Evolutionary conservation across 2,113 vertebrate genomes (phyloP), one percentile per base, ranked within the genome.

Genomic region (Apodemus speciosus): DNA sequence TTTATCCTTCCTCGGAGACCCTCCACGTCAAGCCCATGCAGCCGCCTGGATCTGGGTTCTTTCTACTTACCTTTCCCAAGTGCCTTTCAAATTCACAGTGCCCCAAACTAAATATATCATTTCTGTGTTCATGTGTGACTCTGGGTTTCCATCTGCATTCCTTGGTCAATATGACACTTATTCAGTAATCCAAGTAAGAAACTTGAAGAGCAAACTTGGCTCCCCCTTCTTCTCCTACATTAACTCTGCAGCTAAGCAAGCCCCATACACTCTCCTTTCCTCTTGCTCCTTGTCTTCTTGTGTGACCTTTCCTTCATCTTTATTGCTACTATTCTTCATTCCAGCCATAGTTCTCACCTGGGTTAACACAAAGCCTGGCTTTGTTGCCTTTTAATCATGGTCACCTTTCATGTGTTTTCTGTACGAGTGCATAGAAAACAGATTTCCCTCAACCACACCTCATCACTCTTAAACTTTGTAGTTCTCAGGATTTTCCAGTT

Each of bases 131-230:
- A 72, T 75, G 89, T 21, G 25, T 35, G 20, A 94, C 27, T 49
- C n/a, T 32, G 21, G 40, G 43, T 89, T 89, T 58, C 76, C 71
- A 91, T 38, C 21, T 93, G 9, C 77, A 88, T 89, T 89, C 62
- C 35, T 62, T 81, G 46, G 93, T 79, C 46, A 51, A 40, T 23
- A 76, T 58, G 72, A 62, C 16, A 46, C 76, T 94, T 90, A 94
- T 81, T 88, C 49, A 89, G 3, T 58, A 95, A 88, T 58, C 73
- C 56, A 84, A 95, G 84, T 58, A 71, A 96, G 69, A 95, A 88
- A 77, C 10, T n/a, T 87, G 30, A 72, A 30, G 91, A 96, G 10
- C 58, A 92, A 73, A 43, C 71, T 84, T 60, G 32, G 93, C 51
- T 91, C 80, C 83, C 23, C 16, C 38, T 95, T 86, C 75, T 60